Conservation (phyloP, 2,113 vertebrate genomes). For the Dendrocopos noguchii region DNA sequence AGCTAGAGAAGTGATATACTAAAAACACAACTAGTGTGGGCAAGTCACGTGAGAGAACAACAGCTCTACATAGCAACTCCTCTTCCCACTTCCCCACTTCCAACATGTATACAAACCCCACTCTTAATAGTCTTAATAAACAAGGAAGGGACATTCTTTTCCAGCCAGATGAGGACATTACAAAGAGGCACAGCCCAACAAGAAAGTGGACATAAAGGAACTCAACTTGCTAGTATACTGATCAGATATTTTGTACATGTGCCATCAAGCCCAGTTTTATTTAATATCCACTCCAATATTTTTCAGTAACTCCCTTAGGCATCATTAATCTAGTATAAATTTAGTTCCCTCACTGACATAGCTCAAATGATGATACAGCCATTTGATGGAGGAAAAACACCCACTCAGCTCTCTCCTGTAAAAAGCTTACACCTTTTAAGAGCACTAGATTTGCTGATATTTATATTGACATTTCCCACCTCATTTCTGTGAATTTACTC, state of each 20-base stretch:
- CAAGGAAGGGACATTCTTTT: not conserved
- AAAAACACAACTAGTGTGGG: not conserved
- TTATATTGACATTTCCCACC: not conserved
- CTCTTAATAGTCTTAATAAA: not conserved
- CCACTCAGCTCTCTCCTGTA: not conserved
- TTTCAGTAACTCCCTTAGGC: constrained; percentile 3
- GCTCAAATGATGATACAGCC: not conserved
- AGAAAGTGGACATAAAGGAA: not conserved
- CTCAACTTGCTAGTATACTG: not conserved
- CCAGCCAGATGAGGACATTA: not conserved
- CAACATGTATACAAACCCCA: not conserved
- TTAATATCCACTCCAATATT: constrained; percentile 1
- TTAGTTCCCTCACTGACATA: constrained; percentile 13
- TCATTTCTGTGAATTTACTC: not conserved
- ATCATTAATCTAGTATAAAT: constrained; percentile 21
- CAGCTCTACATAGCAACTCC: not conserved
- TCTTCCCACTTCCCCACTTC: not conserved
- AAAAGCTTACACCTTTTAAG: not conserved
- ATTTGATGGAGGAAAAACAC: not conserved
- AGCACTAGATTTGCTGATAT: not conserved
- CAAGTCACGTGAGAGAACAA: not conserved
- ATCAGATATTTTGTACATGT: not conserved
- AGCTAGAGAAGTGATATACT: not conserved
- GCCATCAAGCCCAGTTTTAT: not conserved
- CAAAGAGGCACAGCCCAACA: not conserved